Conservation (phyloP, 1,140 invertebrate genomes). For the Halesus radiatus region DNA sequence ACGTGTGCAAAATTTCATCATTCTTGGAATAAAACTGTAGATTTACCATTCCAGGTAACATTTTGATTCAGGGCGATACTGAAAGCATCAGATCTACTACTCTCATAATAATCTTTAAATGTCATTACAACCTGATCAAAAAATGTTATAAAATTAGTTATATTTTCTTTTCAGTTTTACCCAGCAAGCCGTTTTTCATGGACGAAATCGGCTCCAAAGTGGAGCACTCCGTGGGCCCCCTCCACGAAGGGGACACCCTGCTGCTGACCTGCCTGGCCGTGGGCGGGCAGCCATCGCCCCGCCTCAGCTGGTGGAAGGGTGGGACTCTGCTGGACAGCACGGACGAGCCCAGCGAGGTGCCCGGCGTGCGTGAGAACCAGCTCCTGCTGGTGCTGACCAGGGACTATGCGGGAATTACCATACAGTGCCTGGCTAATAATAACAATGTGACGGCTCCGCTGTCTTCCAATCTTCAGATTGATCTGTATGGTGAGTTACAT, state of each 20-base stretch:
- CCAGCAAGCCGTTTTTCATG: constrained; percentile 68
- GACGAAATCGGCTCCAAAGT: constrained; percentile 68
- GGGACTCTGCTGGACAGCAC: constrained; percentile 78
- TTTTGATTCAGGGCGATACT: too few relatives aligned
- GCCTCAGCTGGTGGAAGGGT: constrained; percentile 79
- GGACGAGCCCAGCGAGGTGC: constrained; percentile 72
- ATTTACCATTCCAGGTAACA: too few relatives aligned
- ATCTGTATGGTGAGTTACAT: constrained; percentile 64
- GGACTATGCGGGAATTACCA: constrained; percentile 72
- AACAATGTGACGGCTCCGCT: constrained; percentile 75
- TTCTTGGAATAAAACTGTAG: too few relatives aligned
- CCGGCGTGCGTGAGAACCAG: constrained; percentile 74
- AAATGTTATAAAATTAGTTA: too few relatives aligned
- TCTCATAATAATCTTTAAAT: too few relatives aligned
- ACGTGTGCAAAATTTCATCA: too few relatives aligned
- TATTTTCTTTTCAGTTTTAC: constrained; percentile 63
- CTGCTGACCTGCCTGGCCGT: constrained; percentile 85
- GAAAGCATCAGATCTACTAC: too few relatives aligned
- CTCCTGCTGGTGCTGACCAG: constrained; percentile 73
- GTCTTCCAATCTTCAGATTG: constrained; percentile 61
- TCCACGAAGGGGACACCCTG: constrained; percentile 85
- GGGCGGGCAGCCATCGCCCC: constrained; percentile 80
- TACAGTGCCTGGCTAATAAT: constrained; percentile 79
- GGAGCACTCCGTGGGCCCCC: constrained; percentile 74
- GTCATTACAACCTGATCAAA: too few relatives aligned